Evolutionary conservation across 2,888 invertebrate genomes (phyloP).

Genomic region (Eupithecia subfuscata): DNA sequence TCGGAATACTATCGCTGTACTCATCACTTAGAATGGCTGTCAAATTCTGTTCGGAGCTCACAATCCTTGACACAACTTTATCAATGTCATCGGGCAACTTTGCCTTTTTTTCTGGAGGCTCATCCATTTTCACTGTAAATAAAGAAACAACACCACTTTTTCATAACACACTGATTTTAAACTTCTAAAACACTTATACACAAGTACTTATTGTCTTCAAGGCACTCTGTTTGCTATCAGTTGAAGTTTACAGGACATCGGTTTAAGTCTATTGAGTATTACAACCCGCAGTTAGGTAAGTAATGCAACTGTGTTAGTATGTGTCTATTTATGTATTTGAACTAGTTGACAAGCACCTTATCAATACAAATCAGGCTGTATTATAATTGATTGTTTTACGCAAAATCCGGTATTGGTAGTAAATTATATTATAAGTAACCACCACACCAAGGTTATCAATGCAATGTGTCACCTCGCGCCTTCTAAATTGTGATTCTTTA

Average conservation of each 20-base stretch:
- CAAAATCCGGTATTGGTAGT: neutral
- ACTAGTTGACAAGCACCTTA: neutral
- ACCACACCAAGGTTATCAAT: neutral
- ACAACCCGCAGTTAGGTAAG: neutral
- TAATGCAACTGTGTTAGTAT: neutral
- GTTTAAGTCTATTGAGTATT: neutral
- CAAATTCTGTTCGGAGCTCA: conserved; percentile 57
- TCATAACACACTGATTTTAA: conserved; percentile 48
- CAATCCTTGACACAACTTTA: conserved; percentile 54
- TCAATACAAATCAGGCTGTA: neutral
- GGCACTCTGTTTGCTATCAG: neutral
- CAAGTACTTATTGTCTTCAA: neutral
- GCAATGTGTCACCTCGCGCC: neutral
- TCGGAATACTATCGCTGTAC: conserved; percentile 72
- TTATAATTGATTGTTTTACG: neutral
- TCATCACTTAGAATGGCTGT: conserved; percentile 84
- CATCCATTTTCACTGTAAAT: conserved; percentile 35
- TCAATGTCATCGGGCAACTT: conserved; percentile 55
- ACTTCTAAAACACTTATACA: conserved; percentile 21
- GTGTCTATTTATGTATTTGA: neutral
- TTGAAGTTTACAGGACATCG: neutral
- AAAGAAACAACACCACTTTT: conserved; percentile 61
- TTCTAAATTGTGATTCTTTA: neutral
- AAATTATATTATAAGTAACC: neutral
- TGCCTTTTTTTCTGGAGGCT: conserved; percentile 62